These are phyloP conservation scores for Tachypleus tridentatus DNA, from an alignment of 1,140 invertebrate genomes.

Conservation along the genomic window DNA sequence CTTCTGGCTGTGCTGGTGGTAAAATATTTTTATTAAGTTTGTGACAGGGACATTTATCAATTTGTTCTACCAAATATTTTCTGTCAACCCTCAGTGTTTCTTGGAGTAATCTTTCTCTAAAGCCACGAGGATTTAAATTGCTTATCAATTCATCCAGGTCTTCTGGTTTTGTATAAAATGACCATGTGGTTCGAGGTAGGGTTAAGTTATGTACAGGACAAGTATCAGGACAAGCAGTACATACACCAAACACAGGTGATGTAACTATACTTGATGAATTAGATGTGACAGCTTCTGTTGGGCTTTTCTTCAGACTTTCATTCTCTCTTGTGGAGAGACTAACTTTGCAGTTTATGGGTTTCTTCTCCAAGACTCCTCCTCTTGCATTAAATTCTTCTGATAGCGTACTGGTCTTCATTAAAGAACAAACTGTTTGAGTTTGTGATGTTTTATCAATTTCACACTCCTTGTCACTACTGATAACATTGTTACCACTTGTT, in stretches of 20 bases:
- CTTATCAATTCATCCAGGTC: conserved; percentile 58
- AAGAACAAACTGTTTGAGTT: conserved; percentile 10
- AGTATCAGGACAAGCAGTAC: conserved; percentile 50
- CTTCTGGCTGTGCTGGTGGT: conserved; percentile 21
- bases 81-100: conserved; percentile 53
- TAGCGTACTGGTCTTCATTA: conserved; percentile 6
- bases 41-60: conserved; percentile 51
- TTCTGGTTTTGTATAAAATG: conserved; percentile 55
- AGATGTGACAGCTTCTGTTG: not conserved
- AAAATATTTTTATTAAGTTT: conserved; percentile 39
- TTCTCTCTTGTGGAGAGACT: too few relatives aligned
- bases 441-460: conserved; percentile 20
- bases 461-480: conserved; percentile 66
- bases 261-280: not conserved
- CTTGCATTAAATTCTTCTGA: not conserved
- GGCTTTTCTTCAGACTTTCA: too few relatives aligned
- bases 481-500: conserved; percentile 28
- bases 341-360: too few relatives aligned
- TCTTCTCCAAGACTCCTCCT: conserved; percentile 1
- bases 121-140: conserved; percentile 60
- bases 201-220: conserved; percentile 56
- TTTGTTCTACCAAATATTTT: conserved; percentile 45
- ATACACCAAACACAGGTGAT: conserved; percentile 30
- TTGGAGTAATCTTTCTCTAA: conserved; percentile 60
- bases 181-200: conserved; percentile 46